Conservation (phyloP, 1,140 invertebrate genomes). For the Hetaerina americana region DNA sequence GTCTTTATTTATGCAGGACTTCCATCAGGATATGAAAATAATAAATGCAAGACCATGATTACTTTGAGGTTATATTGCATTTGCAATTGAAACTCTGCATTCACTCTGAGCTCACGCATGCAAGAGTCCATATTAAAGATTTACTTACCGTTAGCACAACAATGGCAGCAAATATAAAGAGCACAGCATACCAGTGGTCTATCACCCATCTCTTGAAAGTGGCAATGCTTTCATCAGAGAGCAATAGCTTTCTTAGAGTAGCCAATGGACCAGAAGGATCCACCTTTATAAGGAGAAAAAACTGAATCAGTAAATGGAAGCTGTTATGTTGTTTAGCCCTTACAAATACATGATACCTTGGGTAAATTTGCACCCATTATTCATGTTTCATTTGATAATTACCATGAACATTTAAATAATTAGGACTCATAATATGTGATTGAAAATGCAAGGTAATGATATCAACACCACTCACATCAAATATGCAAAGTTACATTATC, state of each 20-base stretch:
- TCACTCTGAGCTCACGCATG: neutral
- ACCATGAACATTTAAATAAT: too few relatives aligned
- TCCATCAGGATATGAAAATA: neutral
- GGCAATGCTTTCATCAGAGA: conserved; percentile 79
- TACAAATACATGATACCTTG: too few relatives aligned
- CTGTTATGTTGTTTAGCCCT: too few relatives aligned
- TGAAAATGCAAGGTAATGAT: too few relatives aligned
- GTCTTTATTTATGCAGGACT: too few relatives aligned
- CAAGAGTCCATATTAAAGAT: neutral
- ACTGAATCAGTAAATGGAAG: neutral
- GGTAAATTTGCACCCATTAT: too few relatives aligned
- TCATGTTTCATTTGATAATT: too few relatives aligned
- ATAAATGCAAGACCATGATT: neutral
- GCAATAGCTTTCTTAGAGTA: conserved; percentile 68
- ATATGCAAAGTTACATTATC: too few relatives aligned
- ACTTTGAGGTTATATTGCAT: neutral
- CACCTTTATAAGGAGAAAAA: conserved; percentile 39
- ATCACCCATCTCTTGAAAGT: conserved; percentile 70
- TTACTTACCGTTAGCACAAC: conserved; percentile 61
- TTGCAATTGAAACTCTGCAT: neutral
- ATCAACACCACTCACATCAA: too few relatives aligned
- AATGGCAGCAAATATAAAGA: conserved; percentile 56
- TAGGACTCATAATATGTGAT: too few relatives aligned
- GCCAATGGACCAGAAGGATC: conserved; percentile 91
- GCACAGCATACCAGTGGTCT: conserved; percentile 73